Evolutionary conservation across 2,113 vertebrate species (phyloP).

Genomic region (Poecilia latipinna): DNA sequence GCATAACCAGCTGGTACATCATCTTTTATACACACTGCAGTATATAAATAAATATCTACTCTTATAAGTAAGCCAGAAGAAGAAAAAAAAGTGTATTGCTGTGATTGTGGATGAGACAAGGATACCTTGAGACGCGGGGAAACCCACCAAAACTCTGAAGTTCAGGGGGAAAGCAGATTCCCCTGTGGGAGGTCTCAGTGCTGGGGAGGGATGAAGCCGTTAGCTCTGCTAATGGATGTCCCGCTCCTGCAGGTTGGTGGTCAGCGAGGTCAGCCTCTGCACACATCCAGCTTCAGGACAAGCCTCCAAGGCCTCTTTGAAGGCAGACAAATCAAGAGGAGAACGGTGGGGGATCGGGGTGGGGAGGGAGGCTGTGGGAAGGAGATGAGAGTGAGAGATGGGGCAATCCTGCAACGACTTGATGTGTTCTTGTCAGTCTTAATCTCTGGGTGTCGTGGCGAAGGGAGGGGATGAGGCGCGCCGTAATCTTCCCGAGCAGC

Average conservation of each 20-base stretch:
- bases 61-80: not conserved
- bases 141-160: slow-evolving; percentile 12
- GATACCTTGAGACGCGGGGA: not conserved
- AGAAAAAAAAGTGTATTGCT: not conserved
- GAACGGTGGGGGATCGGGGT: not conserved
- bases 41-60: not conserved
- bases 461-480: slow-evolving; percentile 16
- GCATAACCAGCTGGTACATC: not conserved
- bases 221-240: slow-evolving; percentile 51
- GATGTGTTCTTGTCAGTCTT: slow-evolving; percentile 73
- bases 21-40: not conserved
- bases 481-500: slow-evolving; percentile 57
- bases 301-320: slow-evolving; percentile 13
- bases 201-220: slow-evolving; percentile 37
- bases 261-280: slow-evolving; percentile 38
- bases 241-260: slow-evolving; percentile 41
- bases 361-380: slow-evolving; percentile 35
- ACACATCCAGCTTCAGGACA: slow-evolving; percentile 34
- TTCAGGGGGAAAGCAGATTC: slow-evolving; percentile 21
- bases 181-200: slow-evolving; percentile 35
- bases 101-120: not conserved
- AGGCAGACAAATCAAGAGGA: slow-evolving; percentile 22
- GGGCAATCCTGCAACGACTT: slow-evolving; percentile 68
- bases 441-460: slow-evolving; percentile 63
- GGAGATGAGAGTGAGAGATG: slow-evolving; percentile 52